A percentile compares a stretch with the other conserved stretches of the same genome.
Evolutionary conservation across 37 sponge, comb jelly and placozoan species (phyloP).

Genomic region (Dysidea cf. avara): DNA sequence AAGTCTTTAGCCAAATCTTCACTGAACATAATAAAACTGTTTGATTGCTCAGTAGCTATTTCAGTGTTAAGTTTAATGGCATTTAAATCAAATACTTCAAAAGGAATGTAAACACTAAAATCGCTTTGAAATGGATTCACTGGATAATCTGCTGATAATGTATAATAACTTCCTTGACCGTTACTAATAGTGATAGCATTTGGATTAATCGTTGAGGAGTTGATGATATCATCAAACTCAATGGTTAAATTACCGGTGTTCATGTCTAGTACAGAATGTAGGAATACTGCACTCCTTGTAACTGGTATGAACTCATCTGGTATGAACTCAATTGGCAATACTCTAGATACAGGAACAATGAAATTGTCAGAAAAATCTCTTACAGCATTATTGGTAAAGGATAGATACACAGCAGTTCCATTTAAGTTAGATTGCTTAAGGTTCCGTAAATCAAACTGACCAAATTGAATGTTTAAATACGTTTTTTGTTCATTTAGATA

Average conservation of each 20-base stretch:
- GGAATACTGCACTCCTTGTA: constrained; percentile 48
- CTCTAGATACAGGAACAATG: background rate
- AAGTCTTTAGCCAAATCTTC: too few species aligned
- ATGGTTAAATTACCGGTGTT: constrained; percentile 43
- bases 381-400: constrained; percentile 33
- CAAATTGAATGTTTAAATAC: too few species aligned
- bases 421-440: too few species aligned
- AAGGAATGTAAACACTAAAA: too few species aligned
- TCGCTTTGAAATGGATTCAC: too few species aligned
- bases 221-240: constrained; percentile 75
- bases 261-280: constrained; percentile 68
- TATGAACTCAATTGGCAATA: constrained; percentile 11
- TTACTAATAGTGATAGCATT: constrained; percentile 59
- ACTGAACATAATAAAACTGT: too few species aligned
- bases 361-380: constrained; percentile 62
- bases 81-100: too few species aligned
- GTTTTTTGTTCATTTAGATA: too few species aligned
- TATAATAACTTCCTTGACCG: background rate
- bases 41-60: constrained; percentile 16
- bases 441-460: too few species aligned
- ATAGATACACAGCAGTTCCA: too few species aligned
- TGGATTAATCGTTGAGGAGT: constrained; percentile 45
- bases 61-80: too few species aligned
- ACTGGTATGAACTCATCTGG: constrained; percentile 55
- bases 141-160: too few species aligned